phyloP scores from a whole-genome alignment of 2,113 vertebrate genomes.

The Tyrannus savana region DNA sequence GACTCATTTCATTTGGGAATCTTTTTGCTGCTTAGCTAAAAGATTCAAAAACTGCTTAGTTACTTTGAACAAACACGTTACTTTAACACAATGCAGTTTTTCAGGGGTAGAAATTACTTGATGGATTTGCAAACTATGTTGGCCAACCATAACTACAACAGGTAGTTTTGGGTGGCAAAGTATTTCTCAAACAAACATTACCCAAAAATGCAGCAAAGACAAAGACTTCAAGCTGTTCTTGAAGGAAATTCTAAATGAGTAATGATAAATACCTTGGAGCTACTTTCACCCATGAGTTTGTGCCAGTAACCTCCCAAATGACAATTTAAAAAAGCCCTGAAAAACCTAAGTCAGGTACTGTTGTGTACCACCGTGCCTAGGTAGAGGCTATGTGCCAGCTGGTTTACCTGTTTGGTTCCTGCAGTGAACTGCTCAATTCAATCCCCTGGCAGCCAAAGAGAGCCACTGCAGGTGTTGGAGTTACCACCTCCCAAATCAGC shows the following conservation, averaged over 20 bases:
- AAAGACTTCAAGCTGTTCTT: not conserved
- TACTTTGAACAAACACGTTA: not conserved
- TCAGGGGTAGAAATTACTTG: not conserved
- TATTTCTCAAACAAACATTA: not conserved
- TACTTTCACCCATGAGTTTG: not conserved
- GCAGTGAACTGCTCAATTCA: not conserved
- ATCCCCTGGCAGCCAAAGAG: fast-evolving
- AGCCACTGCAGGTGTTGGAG: not conserved
- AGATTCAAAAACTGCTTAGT: not conserved
- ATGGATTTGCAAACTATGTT: not conserved
- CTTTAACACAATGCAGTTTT: not conserved
- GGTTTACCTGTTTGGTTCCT: not conserved
- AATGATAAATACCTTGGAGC: not conserved
- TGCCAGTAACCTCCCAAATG: not conserved
- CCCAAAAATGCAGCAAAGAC: not conserved
- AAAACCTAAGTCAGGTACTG: not conserved
- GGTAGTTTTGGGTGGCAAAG: not conserved
- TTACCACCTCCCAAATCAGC: not conserved
- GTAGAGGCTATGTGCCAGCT: not conserved
- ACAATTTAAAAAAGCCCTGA: not conserved
- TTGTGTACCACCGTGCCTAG: not conserved
- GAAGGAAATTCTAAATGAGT: not conserved
- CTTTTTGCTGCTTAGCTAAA: not conserved
- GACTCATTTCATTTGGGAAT: not conserved
- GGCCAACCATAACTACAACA: not conserved